Percentiles rank a stretch among this genome's conserved stretches.
phyloP scores from a whole-genome alignment of 1,140 invertebrate species.

The Diuraphis noxia region DNA sequence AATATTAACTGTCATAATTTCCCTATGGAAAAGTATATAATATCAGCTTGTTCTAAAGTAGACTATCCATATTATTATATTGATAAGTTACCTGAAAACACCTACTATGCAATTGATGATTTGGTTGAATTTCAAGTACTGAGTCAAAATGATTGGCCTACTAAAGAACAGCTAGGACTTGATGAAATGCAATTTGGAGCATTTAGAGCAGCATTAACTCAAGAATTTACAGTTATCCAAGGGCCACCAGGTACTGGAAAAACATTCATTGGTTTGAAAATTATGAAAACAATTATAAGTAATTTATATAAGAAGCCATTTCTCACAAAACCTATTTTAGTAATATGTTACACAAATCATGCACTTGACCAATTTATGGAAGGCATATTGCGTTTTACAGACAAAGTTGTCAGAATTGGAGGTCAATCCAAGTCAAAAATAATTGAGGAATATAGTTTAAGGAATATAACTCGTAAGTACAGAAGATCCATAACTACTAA shows the following conservation, averaged over 20 bases:
- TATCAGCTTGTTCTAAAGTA: constrained; percentile 60
- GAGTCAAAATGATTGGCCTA: constrained; percentile 61
- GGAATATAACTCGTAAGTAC: neutral
- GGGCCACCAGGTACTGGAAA: constrained; percentile 81
- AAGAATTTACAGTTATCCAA: constrained; percentile 76
- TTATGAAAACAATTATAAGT: constrained; percentile 66
- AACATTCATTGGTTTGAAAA: constrained; percentile 73
- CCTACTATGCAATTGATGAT: constrained; percentile 20
- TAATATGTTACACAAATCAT: constrained; percentile 86
- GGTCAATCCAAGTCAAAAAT: constrained; percentile 68
- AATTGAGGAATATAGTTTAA: constrained; percentile 62
- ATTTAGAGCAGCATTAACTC: constrained; percentile 65
- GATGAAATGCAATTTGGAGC: constrained; percentile 67
- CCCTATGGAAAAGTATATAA: constrained; percentile 69
- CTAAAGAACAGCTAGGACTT: constrained; percentile 61
- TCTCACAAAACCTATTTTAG: constrained; percentile 66
- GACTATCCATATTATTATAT: constrained; percentile 57
- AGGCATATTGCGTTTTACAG: constrained; percentile 65
- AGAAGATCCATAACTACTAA: neutral
- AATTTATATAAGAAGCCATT: constrained; percentile 59
- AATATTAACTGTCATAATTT: constrained; percentile 63
- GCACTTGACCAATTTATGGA: constrained; percentile 87
- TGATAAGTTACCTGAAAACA: constrained; percentile 36
- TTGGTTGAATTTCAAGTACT: constrained; percentile 55
- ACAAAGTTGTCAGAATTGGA: constrained; percentile 73